Conservation (phyloP, 2,797 vertebrate genomes). For the Sardinella longiceps region DNA sequence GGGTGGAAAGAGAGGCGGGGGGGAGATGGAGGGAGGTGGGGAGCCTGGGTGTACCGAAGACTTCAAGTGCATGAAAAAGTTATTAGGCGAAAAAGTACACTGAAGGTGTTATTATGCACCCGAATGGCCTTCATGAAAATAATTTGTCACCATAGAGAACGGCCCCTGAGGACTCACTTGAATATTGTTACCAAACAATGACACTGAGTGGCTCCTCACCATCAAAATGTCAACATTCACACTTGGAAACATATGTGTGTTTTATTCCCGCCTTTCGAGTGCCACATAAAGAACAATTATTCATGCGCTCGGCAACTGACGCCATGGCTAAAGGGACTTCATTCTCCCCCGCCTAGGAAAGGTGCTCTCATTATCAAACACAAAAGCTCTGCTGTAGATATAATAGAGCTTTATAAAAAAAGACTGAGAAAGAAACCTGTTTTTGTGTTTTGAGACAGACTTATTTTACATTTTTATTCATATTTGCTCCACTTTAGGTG, state of each 20-base stretch:
- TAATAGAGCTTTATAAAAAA: constrained; percentile 56
- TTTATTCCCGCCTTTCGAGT: constrained; percentile 59
- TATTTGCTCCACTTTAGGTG: constrained; percentile 57
- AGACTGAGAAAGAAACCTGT: constrained; percentile 46
- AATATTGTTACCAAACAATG: constrained; percentile 65
- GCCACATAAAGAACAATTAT: constrained; percentile 65
- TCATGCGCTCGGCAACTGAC: constrained; percentile 47
- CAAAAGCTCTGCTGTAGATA: constrained; percentile 61
- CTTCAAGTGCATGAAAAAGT: constrained; percentile 58
- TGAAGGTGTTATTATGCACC: constrained; percentile 81
- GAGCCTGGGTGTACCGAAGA: constrained; percentile 32
- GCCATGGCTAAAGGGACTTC: constrained; percentile 51
- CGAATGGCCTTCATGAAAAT: constrained; percentile 63
- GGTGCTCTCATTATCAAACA: constrained; percentile 58
- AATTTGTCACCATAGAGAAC: constrained; percentile 56
- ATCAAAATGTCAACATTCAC: constrained; percentile 66
- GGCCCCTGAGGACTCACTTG: constrained; percentile 57
- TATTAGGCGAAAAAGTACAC: constrained; percentile 88
- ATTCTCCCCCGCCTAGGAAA: constrained; percentile 58
- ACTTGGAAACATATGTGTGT: constrained; percentile 62
- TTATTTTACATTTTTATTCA: constrained; percentile 58
- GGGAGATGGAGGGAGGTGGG: not conserved
- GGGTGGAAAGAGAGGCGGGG: not conserved
- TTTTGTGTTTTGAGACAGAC: constrained; percentile 20
- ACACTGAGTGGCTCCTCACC: constrained; percentile 61